Evolutionary conservation across 2,797 vertebrate species (phyloP).

Genomic region (Serranus cabrilla): DNA sequence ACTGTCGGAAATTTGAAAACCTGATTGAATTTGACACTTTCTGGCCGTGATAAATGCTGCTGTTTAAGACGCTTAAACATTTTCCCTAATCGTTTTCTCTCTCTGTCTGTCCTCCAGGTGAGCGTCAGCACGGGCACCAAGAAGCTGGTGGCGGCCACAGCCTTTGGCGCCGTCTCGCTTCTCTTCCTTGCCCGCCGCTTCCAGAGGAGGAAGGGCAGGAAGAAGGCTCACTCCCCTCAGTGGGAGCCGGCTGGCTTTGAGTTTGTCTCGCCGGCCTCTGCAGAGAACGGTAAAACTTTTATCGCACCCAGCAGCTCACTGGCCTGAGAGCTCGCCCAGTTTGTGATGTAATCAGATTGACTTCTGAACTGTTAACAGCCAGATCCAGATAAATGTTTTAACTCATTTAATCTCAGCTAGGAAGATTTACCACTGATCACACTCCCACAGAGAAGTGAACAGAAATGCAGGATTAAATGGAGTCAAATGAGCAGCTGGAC

Average conservation of each 20-base stretch:
- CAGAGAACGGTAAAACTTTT: slow-evolving; percentile 86
- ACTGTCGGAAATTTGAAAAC: too few relatives aligned
- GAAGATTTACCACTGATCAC: slow-evolving; percentile 31
- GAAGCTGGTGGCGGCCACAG: slow-evolving; percentile 91
- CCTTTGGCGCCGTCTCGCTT: slow-evolving; percentile 91
- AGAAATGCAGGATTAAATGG: slow-evolving; percentile 12
- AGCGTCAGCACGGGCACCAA: slow-evolving; percentile 90
- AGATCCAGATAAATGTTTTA: slow-evolving; percentile 35
- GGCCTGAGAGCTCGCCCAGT: neutral
- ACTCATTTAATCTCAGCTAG: slow-evolving; percentile 22
- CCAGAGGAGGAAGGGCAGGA: slow-evolving; percentile 92
- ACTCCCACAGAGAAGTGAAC: slow-evolving; percentile 19
- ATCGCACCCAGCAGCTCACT: neutral
- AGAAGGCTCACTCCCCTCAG: slow-evolving; percentile 78
- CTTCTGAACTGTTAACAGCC: slow-evolving; percentile 13
- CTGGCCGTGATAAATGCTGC: too few relatives aligned
- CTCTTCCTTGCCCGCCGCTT: slow-evolving; percentile 94
- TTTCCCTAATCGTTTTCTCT: neutral
- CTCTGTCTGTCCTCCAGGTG: slow-evolving; percentile 83
- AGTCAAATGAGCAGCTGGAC: slow-evolving; percentile 12
- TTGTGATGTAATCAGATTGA: slow-evolving; percentile 32
- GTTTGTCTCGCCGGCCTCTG: slow-evolving; percentile 79
- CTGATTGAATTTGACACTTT: too few relatives aligned
- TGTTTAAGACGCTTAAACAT: too few relatives aligned
- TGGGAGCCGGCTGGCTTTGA: slow-evolving; percentile 89